phyloP scores from a whole-genome alignment of 2,888 invertebrate species.

The Callyntrura sp. region DNA sequence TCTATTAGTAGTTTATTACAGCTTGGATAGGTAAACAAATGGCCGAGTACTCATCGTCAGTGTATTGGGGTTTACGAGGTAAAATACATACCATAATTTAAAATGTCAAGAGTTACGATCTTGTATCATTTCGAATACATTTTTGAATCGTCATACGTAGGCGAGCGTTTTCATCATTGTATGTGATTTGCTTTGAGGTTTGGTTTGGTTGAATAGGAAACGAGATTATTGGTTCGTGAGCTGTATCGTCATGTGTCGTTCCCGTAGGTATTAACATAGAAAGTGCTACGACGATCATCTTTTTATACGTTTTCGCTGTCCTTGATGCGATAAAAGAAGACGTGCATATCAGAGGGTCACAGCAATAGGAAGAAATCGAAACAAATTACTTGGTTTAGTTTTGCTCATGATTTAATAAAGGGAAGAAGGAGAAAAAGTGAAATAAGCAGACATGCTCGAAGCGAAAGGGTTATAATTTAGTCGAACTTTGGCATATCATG shows the following conservation, averaged over 20 bases:
- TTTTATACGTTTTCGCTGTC: background rate
- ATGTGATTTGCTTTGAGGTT: background rate
- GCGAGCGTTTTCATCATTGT: background rate
- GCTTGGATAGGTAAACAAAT: no score
- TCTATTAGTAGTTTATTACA: no score
- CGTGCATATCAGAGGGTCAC: background rate
- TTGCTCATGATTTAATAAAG: constrained; percentile 37
- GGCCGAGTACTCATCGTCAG: no score
- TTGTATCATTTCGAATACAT: constrained; percentile 11
- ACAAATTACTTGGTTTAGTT: constrained; percentile 22
- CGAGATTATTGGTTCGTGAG: constrained; percentile 42
- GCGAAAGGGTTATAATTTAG: constrained; percentile 22
- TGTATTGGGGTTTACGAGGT: no score
- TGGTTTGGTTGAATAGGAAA: constrained; percentile 48
- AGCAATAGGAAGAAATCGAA: constrained; percentile 23
- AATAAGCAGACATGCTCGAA: background rate
- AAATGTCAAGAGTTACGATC: constrained; percentile 33
- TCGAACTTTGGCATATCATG: constrained; percentile 62
- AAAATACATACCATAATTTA: no score
- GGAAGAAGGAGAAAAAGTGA: constrained; percentile 7
- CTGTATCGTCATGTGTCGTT: constrained; percentile 53
- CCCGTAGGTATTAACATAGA: background rate
- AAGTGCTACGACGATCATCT: background rate
- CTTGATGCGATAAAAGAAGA: background rate
- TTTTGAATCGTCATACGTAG: constrained; percentile 1